Conservation (phyloP, 2,888 invertebrate species). For the Philereme vetulata region DNA sequence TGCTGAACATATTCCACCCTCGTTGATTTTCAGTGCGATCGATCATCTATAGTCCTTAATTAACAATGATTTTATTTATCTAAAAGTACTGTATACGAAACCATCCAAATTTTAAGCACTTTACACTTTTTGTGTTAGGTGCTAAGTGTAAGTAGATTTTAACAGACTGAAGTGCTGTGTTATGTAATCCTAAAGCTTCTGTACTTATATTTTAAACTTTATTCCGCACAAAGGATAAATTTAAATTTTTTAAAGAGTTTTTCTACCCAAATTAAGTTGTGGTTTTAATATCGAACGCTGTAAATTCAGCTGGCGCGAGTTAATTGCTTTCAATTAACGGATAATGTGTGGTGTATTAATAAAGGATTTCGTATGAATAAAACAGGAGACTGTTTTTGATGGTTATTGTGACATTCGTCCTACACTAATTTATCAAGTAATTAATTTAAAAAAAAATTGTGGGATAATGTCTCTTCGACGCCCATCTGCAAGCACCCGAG, state of each 20-base stretch:
- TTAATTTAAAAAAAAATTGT: no score
- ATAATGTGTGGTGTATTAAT: conserved; percentile 2
- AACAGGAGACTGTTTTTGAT: not conserved
- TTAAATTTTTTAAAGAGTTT: conserved; percentile 3
- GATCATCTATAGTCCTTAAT: no score
- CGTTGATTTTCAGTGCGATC: no score
- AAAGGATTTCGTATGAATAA: not conserved
- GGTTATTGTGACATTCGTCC: no score
- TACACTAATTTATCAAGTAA: no score
- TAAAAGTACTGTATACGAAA: conserved; percentile 1
- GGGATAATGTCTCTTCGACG: no score
- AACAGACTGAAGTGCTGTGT: conserved; percentile 14
- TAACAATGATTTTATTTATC: not conserved
- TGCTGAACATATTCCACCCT: no score
- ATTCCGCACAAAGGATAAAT: conserved; percentile 7
- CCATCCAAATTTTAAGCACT: conserved; percentile 9
- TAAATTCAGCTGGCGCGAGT: conserved; percentile 13
- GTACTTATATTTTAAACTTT: conserved; percentile 9
- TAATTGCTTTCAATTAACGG: conserved; percentile 16
- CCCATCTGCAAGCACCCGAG: no score
- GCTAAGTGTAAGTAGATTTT: conserved; percentile 18
- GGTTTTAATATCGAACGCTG: conserved; percentile 14
- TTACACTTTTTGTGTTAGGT: conserved; percentile 13
- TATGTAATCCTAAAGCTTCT: conserved; percentile 24
- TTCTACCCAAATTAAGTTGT: conserved; percentile 3